phyloP scores from a whole-genome alignment of 2,113 vertebrate genomes.

The Sander vitreus region DNA sequence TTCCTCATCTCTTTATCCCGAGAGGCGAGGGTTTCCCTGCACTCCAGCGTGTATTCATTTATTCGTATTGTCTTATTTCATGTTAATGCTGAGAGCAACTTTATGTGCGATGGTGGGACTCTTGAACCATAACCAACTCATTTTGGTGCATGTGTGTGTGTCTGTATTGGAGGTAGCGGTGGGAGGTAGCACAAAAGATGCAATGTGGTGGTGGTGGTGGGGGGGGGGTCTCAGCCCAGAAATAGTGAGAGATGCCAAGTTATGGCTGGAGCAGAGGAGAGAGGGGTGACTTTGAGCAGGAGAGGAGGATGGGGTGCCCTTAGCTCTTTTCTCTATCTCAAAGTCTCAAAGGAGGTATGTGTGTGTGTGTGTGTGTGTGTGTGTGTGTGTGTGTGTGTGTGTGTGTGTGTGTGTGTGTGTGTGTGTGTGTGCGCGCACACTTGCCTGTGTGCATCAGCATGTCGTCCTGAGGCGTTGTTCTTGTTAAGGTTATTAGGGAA shows the following conservation, averaged over 20 bases:
- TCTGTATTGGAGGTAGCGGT: neutral
- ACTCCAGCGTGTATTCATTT: constrained; percentile 57
- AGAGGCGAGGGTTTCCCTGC: constrained; percentile 24
- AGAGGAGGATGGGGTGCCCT: constrained; percentile 71
- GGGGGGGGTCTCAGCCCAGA: constrained; percentile 52
- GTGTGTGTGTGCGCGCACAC: constrained; percentile 37
- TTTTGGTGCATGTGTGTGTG: constrained; percentile 54
- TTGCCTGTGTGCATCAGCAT: constrained; percentile 53
- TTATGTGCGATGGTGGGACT: constrained; percentile 57
- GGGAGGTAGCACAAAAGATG: constrained; percentile 16
- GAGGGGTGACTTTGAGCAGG: constrained; percentile 83
- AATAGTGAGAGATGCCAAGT: constrained; percentile 60
- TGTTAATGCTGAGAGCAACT: constrained; percentile 69
- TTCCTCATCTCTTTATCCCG: constrained; percentile 45
- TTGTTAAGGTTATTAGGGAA: constrained; percentile 90
- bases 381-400: too few relatives aligned
- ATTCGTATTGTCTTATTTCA: constrained; percentile 58
- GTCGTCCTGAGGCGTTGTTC: constrained; percentile 83
- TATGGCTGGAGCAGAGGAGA: constrained; percentile 55
- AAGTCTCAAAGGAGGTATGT: constrained; percentile 65
- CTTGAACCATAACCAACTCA: constrained; percentile 78
- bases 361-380: too few relatives aligned
- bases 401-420: too few relatives aligned
- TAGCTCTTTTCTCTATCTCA: constrained; percentile 74
- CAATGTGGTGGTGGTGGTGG: neutral